Percentiles rank a stretch among this genome's conserved stretches.
These are phyloP conservation scores for Calephelis perditalis DNA, from an alignment of 2,888 invertebrate genomes.

Conservation along the genomic window DNA sequence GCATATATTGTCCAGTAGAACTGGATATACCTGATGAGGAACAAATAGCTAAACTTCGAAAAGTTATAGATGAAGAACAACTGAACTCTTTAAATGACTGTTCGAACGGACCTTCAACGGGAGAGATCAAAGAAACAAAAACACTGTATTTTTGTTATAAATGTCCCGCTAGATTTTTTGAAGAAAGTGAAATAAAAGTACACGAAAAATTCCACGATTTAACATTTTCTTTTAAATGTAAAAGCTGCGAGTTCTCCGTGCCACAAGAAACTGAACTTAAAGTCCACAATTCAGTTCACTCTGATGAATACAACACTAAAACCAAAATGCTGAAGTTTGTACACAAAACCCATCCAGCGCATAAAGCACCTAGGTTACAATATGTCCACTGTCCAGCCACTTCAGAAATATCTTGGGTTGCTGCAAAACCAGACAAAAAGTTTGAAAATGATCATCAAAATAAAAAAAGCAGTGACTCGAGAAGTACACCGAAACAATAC, in stretches of 20 bases:
- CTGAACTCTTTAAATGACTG: slow-evolving; percentile 29
- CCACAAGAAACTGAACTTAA: slow-evolving; percentile 82
- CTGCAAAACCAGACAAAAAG: slow-evolving; percentile 46
- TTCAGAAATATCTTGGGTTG: slow-evolving; percentile 67
- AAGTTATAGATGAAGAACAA: slow-evolving; percentile 61
- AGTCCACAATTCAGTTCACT: slow-evolving; percentile 85
- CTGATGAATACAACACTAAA: slow-evolving; percentile 87
- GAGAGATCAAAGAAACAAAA: slow-evolving; percentile 53
- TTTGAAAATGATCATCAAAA: slow-evolving; percentile 40
- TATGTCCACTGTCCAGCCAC: slow-evolving; percentile 49
- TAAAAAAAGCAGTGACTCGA: slow-evolving; percentile 47
- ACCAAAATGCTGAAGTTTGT: slow-evolving; percentile 82
- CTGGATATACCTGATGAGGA: slow-evolving; percentile 81
- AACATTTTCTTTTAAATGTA: slow-evolving; percentile 82
- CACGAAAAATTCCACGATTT: slow-evolving; percentile 85
- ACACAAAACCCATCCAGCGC: slow-evolving; percentile 80
- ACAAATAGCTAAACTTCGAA: slow-evolving; percentile 72
- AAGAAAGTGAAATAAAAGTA: slow-evolving; percentile 83
- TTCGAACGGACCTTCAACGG: slow-evolving; percentile 41
- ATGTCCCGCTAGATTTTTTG: slow-evolving; percentile 91
- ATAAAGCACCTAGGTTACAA: slow-evolving; percentile 81
- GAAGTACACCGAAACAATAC: slow-evolving; percentile 60
- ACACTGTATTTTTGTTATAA: slow-evolving; percentile 86
- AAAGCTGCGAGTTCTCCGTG: slow-evolving; percentile 87
- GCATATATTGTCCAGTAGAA: slow-evolving; percentile 85